Conservation (phyloP, 1,140 invertebrate genomes). For the Tetragonula clypearis region DNA sequence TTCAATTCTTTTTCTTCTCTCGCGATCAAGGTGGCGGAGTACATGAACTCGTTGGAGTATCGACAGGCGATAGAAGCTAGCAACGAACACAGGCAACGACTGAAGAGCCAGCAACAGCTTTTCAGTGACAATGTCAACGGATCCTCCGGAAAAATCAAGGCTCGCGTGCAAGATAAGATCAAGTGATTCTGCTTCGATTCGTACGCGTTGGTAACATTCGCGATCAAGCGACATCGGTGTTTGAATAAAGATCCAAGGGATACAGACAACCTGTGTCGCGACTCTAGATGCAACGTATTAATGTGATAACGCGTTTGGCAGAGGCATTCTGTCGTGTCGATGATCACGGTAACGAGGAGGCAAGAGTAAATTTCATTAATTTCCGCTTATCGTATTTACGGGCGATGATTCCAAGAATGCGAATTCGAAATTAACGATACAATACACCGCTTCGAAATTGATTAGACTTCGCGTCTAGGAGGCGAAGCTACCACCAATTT, state of each 20-base stretch:
- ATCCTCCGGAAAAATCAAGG: neutral
- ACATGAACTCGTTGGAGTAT: constrained; percentile 64
- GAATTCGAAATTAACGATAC: too few species aligned
- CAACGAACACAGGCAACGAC: constrained; percentile 39
- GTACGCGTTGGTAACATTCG: neutral
- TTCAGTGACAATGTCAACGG: neutral
- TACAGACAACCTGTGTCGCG: neutral
- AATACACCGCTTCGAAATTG: neutral
- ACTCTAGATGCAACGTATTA: neutral
- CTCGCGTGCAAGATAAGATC: neutral
- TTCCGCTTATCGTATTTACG: neutral
- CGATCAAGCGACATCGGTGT: neutral
- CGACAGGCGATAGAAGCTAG: constrained; percentile 51
- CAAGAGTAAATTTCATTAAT: constrained; percentile 8
- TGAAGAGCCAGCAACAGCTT: constrained; percentile 44
- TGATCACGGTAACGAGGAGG: neutral
- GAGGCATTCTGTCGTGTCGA: neutral
- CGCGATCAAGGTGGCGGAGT: constrained; percentile 61
- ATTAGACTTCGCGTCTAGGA: neutral
- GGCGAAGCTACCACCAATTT: too few species aligned
- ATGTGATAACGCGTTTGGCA: too few species aligned
- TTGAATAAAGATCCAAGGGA: neutral
- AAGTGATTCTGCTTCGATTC: neutral
- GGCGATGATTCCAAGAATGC: neutral
- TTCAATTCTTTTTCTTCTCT: constrained; percentile 44